Base-by-base conservation (phyloP, 2,113 vertebrate genomes). In the Proterorhinus semilunaris region DNA sequence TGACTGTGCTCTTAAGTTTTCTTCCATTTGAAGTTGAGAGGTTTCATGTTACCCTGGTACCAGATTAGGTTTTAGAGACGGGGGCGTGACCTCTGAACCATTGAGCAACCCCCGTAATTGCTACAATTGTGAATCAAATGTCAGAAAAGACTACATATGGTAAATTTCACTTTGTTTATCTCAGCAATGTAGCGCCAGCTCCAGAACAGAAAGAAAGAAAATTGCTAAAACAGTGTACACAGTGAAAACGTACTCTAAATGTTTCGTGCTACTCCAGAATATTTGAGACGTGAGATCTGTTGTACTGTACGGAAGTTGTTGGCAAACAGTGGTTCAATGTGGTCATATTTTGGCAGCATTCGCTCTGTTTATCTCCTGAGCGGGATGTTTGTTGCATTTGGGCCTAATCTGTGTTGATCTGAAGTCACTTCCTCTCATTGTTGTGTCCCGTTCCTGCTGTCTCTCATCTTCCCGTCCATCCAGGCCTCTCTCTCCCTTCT, bases 361-460 rank as follows among this genome's bases (percentile, higher is more conserved):
- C 16, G 45, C 58, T 42, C 5, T 91, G 88, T 88, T 88, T 86
- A 86, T 83, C 76, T 86, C 76, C 65, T 79, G 69, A 69, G 15
- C 2, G 79, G 77, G 82, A 73, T 84, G 83, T 86, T 89, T 91
- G 89, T 83, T 66, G 50, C 76, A 44, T 50, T 49, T 79, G 79
- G 82, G 69, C 21, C 80, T 87, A 80, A 91, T 91, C 89, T 83
- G 57, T 61, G 72, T 87, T 76, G 82, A 92, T 89, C 82, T 90
- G 72, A 84, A 86, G 84, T 82, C 78, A 79, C 88, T 89, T 93
- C 91, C 91, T 90, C 84, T 80, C 79, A 92, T 93, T 93, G 91
- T 93, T 91, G 82, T 83, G 79, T 78, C 80, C 84, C 74, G 78
- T 83, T 85, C 83, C 69, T 68, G 68, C 86, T 91, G 89, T 92